Evolutionary conservation across 2,113 vertebrate species (phyloP), one percentile per base, ranked within the genome.

Genomic region (Raja brachyura): DNA sequence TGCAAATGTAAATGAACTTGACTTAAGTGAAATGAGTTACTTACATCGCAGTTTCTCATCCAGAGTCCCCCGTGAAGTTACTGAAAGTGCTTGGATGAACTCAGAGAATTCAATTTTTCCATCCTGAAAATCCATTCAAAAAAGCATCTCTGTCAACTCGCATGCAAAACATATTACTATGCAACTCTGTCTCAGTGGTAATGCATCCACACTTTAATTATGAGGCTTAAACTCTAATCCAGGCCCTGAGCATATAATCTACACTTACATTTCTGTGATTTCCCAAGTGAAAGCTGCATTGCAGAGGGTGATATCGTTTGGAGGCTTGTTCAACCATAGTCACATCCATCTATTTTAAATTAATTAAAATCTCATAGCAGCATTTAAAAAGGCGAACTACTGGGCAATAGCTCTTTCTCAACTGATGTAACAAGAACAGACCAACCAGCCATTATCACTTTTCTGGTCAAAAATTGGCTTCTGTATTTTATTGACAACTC

Each of bases 21-120:
- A 31, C n/a, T 88, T 2, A 14, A 63, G 83, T 63, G 28, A 88
- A 88, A 6, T 13, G 10, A 92, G 0, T 5, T 61, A 96, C 97
- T 98, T 96, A 99, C 99, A 99, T 96, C 98, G 96, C 94, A 99
- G 96, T 95, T 99, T 99, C 95, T 99, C 99, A 0, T 99, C 99
- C 95, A 99, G 96, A 0, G 99, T 99, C 1, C 99, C 99, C 76
- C 99, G 96, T 1, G 99, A 99, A 93, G 99, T 99, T 94, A 99
- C 98, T 0, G 98, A 99, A 95, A 99, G 96, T 0, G 99, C 99
- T 96, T 99, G 99, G 96, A 99, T 99, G 95, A 99, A 99, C 95
- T 99, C 98, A 0, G 98, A 97, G 94, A 99, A 99, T 95, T 99
- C 99, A 3, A 99, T 99, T 94, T 98, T 97, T 93, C 99, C 99